Evolutionary conservation across 2,888 invertebrate genomes (phyloP), one percentile per base, ranked within the genome.

Genomic region (Yponomeuta sedellus): DNA sequence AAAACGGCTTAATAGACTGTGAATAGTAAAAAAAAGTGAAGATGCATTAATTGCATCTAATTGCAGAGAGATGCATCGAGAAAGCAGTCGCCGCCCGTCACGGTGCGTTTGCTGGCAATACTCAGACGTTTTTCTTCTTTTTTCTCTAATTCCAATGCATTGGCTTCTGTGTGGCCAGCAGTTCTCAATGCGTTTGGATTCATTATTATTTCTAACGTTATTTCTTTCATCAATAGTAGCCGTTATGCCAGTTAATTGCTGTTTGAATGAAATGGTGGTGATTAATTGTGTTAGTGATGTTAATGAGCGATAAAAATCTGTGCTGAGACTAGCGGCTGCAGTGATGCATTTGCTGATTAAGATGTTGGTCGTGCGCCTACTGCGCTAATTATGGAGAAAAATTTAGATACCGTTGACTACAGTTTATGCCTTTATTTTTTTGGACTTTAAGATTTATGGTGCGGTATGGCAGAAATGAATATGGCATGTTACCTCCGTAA

Each of bases 1-100:
- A 81, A 78, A 80, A 82, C 77, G 78, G 82, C 69, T 86, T 82
- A 91, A 90, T 91, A 90, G 90, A 90, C 76, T 86, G 82, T 82
- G 75, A 73, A 78, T 72, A 70, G 75, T 71, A 74, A 81, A 81
- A 87, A n/a, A 88, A 88, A 83, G 83, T 82, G 81, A 84, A 88
- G 88, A 88, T 86, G 76, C 78, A 80, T 81, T 88, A 86, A 89
- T 84, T 83, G 76, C 79, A 77, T 77, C 80, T 77, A 81, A 86
- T 86, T 84, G 84, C 73, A 25, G 61, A 74, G 69, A 85, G 86
- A 87, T 87, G 81, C 81, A 80, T 68, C 72, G 79, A 77, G 90
- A 90, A 89, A 89, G 89, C 79, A 12, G 44, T 52, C 44, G 44
- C 44, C 16, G 44, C 64, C 34, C 64, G 64, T 85, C 77, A 86